These are phyloP conservation scores for Saccopteryx leptura DNA, from an alignment of 2,113 vertebrate genomes.

Conservation along the genomic window DNA sequence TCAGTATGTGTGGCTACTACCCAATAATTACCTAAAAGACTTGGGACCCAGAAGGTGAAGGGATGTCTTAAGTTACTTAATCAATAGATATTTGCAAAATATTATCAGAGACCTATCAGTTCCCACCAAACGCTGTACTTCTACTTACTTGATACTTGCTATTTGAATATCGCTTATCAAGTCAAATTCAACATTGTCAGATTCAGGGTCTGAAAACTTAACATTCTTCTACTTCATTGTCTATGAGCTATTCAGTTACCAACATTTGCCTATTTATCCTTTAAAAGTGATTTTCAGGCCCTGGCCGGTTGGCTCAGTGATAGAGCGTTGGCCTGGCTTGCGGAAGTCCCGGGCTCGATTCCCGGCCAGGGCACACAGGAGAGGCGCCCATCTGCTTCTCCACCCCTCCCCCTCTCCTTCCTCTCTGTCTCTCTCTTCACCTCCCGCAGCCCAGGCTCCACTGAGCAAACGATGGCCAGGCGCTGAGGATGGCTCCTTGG, in stretches of 20 bases:
- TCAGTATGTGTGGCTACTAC: not conserved
- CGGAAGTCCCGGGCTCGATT: no score
- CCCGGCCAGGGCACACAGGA: no score
- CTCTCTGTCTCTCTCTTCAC: no score
- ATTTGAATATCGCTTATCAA: not conserved
- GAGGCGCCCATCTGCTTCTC: no score
- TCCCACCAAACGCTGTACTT: slow-evolving; percentile 26
- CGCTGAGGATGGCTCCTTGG: no score
- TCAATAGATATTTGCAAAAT: slow-evolving; percentile 36
- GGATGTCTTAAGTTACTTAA: not conserved
- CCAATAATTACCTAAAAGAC: not conserved
- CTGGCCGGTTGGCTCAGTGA: no score
- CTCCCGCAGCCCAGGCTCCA: no score
- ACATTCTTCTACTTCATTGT: not conserved
- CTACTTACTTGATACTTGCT: not conserved
- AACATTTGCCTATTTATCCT: not conserved
- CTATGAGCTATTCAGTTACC: not conserved
- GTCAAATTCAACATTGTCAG: slow-evolving; percentile 15
- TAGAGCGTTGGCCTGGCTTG: no score
- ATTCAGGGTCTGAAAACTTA: not conserved
- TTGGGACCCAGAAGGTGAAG: not conserved
- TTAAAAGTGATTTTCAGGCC: not conserved
- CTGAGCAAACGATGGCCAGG: no score
- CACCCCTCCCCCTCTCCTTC: no score
- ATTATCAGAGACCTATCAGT: not conserved